Evolutionary conservation across 2,888 invertebrate species (phyloP), one percentile per base, ranked within the genome.

Genomic region (Formica aserva): DNA sequence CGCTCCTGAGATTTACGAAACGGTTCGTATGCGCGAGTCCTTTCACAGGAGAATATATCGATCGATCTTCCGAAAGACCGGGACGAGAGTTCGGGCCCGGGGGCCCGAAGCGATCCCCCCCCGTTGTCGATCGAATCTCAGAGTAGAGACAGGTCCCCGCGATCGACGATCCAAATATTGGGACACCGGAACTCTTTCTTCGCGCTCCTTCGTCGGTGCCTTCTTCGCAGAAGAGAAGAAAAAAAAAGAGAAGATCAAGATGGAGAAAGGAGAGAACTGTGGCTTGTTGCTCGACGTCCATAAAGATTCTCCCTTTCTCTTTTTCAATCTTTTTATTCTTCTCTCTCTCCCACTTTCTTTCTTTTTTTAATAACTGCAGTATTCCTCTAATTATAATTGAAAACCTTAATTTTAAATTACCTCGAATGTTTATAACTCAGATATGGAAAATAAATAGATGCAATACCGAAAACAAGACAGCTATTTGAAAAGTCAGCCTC

Each of bases 111-210:
- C 85, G 85, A 38, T 38, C 4, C 35, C 8, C 15, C 45, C 35
- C 35, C n/a, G 87, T 87, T 67, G 78, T 80, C 86, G 90, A 88
- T 90, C 90, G 90, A 65, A 90, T 90, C 90, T 90, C 71, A 74
- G 80, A 77, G 84, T 78, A 82, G 83, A 83, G 88, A 88, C 88
- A 87, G 89, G 87, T 86, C 80, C n/a, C 67, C 85, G 87, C 90
- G 92, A 87, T 87, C 88, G 82, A 74, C 83, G 88, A 91, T 94
- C 93, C 92, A 93, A 94, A 94, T 94, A 94, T 94, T 94, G 93
- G 93, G 94, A 94, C 94, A 93, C 84, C 87, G 87, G 77, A 85
- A 82, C 89, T 89, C 86, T 77, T 89, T 84, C 78, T 85, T 76
- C 63, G 57, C 75, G 63, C 52, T 55, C 29, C 66, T 55, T 32